Evolutionary conservation across 2,113 vertebrate species (phyloP), one percentile per base, ranked within the genome.

Genomic region (Zootoca vivipara): DNA sequence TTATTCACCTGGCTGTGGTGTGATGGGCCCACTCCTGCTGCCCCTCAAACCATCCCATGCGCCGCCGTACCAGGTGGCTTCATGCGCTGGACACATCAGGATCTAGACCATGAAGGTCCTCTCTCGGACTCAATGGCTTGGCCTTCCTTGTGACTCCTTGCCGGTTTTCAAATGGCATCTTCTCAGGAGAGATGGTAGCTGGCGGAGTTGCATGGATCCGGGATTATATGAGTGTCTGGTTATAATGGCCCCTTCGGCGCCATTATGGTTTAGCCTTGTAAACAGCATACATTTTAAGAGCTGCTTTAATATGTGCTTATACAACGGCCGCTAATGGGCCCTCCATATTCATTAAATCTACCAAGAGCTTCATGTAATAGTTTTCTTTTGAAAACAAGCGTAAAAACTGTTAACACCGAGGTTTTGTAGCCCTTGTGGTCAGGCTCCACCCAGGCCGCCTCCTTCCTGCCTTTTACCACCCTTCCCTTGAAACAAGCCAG

Each of bases 201-300:
- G 81, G 28, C 88, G 62, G 90, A 85, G 94, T 77, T 65, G 83
- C 85, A 86, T 82, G 78, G 79, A 38, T 90, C 72, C 73, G 85
- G 89, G 88, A 91, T 89, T 89, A 78, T 87, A 46, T n/a, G 89
- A 92, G 16, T 67, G 86, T 86, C 86, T 87, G 35, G 58, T 8
- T 78, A 80, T 86, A 90, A 93, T 89, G 56, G 90, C 24, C 86
- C 87, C 90, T 79, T 56, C 64, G 20, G 82, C 90, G 81, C 89
- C 91, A 73, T 93, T 87, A 90, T 83, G 91, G 87, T 88, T 82
- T 79, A 46, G 46, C 69, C 84, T 58, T 92, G 93, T 92, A 93
- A 95, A 94, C 93, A 94, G 93, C 86, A 82, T 3, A 5, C 89
- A 87, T 92, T 93, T 52, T 93, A 74, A 89, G 90, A 69, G 84